Evolutionary conservation across 2,888 invertebrate genomes (phyloP), one percentile per base, ranked within the genome.

Genomic region (Sylvicola cinctus): DNA sequence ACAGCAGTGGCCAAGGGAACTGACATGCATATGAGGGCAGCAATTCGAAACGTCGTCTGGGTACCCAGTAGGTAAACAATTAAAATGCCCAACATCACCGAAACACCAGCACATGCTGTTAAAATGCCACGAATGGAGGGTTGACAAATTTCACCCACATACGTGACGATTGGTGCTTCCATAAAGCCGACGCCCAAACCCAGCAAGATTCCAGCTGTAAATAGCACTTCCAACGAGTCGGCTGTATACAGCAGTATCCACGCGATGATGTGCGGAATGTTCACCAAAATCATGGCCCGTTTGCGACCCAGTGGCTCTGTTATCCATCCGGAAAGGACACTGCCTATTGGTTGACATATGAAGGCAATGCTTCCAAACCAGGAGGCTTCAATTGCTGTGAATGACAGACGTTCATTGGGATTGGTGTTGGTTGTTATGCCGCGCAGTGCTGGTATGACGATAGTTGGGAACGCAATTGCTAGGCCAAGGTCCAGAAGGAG

Each of bases 131-230:
- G 58, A 10, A 68, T 44, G 2, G 57, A 49, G 2, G 67, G 62
- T 40, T 68, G 65, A 42, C 62, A 61, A 26, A 68, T 57, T 57
- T 68, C 68, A 2, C 68, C 68, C n/a, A 68, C 60, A 39, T 69
- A 69, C 2, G 68, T 67, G n/a, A 68, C 52, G 2, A 66, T 63
- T 0, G 68, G 68, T 0, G 66, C 67, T 44, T 68, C 68, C 67
- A 68, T 66, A 12, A 68, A 57, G 0, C 68, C 68, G 3, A 65
- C 63, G 0, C 68, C 67, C 4, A 68, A 54, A 1, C 69, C 69
- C 36, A 68, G 50, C 14, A 68, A 43, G 1, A 65, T 61, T 29
- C 63, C 64, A 0, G 58, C 66, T 1, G 62, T 47, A 47, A 63
- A 67, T 35, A 68, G 45, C 0, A 58, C 53, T 2, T 61, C 54